phyloP scores from a whole-genome alignment of 2,113 vertebrate species.

The Gnathonemus longibarbis region DNA sequence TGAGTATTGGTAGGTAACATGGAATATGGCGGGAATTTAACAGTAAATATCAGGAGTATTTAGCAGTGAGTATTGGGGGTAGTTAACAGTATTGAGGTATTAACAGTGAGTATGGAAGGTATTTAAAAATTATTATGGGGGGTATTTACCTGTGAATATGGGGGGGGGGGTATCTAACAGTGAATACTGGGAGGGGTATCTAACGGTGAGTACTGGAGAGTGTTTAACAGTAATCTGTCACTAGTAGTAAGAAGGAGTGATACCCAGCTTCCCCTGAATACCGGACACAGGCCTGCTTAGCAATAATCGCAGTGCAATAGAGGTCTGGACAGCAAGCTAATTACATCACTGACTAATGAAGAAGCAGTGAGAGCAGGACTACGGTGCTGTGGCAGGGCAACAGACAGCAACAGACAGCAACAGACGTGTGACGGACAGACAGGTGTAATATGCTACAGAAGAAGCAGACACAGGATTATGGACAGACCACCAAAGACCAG shows the following conservation, averaged over 20 bases:
- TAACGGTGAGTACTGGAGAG: not conserved
- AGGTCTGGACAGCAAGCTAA: not conserved
- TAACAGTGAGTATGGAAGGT: not conserved
- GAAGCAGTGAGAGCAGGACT: not conserved
- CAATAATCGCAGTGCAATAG: not conserved
- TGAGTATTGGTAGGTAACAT: not conserved
- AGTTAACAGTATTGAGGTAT: not conserved
- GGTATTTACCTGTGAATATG: too few relatives aligned
- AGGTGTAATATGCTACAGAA: not conserved
- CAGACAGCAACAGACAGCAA: not conserved
- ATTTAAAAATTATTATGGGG: not conserved
- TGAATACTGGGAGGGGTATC: not conserved
- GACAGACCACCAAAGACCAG: not conserved
- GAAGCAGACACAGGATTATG: not conserved
- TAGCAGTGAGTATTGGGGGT: not conserved
- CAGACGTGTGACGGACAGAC: not conserved
- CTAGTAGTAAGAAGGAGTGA: not conserved
- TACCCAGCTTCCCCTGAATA: conserved; percentile 4
- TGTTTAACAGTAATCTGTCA: not conserved
- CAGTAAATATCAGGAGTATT: not conserved
- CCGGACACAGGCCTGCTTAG: conserved; percentile 9
- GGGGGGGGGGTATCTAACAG: not conserved
- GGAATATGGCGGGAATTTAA: not conserved
- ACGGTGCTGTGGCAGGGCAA: not conserved
- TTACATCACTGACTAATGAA: not conserved